Base-by-base conservation (phyloP, 2,888 invertebrate genomes). In the Athalia rosae region DNA sequence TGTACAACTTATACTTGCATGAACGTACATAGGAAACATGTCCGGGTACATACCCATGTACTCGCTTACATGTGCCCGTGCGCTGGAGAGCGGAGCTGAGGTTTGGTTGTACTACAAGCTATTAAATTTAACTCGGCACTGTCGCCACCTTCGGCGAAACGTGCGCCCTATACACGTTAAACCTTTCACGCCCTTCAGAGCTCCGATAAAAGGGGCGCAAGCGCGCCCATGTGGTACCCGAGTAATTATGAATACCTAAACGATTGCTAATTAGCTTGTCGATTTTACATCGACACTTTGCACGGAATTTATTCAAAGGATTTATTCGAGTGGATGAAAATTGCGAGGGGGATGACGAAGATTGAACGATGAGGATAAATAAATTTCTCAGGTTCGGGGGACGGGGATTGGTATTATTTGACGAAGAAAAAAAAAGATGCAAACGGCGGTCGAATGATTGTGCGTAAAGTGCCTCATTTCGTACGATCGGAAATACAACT, bases 241-340 rank as follows among this genome's bases (percentile, higher is more conserved):
- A 77, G 78, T 77, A 28, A 28, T 28, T 73, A 80, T 80, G 79
- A 80, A 81, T 80, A 81, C 79, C 79, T 71, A 79, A 79, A 78
- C 79, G 59, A n/a, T 66, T 73, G 76, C 78, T 76, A 71, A 71
- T 71, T 58, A 56, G 43, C 58, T 13, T 45, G 45, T 13, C 13
- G 47, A 47, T 45, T 50, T 9, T 48, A 58, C 13, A 15, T 9
- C 15, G 9, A 9, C 53, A 53, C n/a, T 53, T 53, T 53, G 9
- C 4, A 7, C 7, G 4, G n/a, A 53, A 53, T 53, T 7, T n/a
- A 4, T 53, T 53, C 53, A n/a, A n/a, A 7, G 53, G n/a, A 53
- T 53, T 53, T 11, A 7, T 53, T 28, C 28, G 0, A 0, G 28
- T 28, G 2, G 28, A 28, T 28, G 28, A 2, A 28, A 28, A 28